These are phyloP conservation scores for Papio anubis DNA, from an alignment of 2,113 vertebrate genomes.

Conservation along the genomic window DNA sequence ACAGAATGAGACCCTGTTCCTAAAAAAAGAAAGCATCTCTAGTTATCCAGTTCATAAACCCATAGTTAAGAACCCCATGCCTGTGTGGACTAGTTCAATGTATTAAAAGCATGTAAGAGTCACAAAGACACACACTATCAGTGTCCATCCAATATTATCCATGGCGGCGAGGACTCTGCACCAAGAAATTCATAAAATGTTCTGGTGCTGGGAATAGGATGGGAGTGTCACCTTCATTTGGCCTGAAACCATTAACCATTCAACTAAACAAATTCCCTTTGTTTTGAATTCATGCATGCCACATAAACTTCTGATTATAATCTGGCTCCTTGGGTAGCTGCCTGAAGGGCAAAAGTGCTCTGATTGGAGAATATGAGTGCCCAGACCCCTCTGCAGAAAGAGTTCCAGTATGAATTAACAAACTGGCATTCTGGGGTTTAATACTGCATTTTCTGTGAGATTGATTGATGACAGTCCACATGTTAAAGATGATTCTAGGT, in stretches of 20 bases:
- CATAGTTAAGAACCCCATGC: not conserved
- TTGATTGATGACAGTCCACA: not conserved
- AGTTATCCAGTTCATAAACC: not conserved
- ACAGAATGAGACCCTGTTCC: no score
- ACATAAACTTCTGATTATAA: slow-evolving; percentile 25
- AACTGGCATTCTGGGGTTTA: not conserved
- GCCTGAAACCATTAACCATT: not conserved
- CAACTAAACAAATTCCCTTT: not conserved
- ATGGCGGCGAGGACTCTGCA: not conserved
- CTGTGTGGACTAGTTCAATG: not conserved
- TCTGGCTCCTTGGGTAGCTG: not conserved
- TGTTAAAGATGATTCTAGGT: not conserved
- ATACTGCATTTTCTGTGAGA: not conserved
- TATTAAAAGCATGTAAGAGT: not conserved
- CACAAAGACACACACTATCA: not conserved
- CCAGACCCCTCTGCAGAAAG: not conserved
- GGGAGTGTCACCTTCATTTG: not conserved
- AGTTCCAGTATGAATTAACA: not conserved
- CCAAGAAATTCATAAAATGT: not conserved
- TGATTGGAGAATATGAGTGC: not conserved
- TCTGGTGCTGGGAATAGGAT: not conserved
- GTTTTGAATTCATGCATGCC: not conserved
- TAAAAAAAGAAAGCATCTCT: not conserved
- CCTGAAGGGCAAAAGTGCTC: not conserved
- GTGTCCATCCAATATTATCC: not conserved